Percentiles rank a stretch among this genome's conserved stretches.
These are phyloP conservation scores for Bergia puertoricense DNA, from an alignment of 92 coral and sea anemone species.

Conservation along the genomic window DNA sequence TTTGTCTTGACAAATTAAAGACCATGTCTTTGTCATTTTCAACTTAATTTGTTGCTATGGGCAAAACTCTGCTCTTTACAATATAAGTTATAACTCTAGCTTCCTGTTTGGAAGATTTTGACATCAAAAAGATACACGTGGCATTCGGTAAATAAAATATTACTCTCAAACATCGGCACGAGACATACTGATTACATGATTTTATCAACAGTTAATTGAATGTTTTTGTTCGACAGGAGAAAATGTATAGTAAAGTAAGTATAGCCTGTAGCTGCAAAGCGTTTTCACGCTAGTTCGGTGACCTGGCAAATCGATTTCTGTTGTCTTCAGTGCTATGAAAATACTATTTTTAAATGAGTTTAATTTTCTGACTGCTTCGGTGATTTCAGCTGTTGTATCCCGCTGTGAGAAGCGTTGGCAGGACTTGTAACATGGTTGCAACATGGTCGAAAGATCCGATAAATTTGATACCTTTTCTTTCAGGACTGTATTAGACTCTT, in stretches of 20 bases:
- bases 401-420: slow-evolving; percentile 15
- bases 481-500: not conserved
- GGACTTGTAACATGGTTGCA: not conserved
- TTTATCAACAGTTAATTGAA: not conserved
- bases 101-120: not conserved
- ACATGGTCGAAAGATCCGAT: not conserved
- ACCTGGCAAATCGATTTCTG: not conserved
- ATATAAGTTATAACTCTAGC: not conserved
- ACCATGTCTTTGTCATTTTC: not conserved
- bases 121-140: slow-evolving; percentile 3
- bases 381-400: slow-evolving; percentile 23
- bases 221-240: not conserved
- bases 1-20: not conserved
- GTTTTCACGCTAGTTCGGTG: not conserved
- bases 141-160: not conserved
- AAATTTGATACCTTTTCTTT: not conserved
- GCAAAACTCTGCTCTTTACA: not conserved
- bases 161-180: not conserved
- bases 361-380: slow-evolving; percentile 3
- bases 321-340: not conserved
- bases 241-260: not conserved
- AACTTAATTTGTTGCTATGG: too few species aligned
- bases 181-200: not conserved
- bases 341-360: not conserved
- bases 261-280: not conserved